Evolutionary conservation across 1,140 invertebrate genomes (phyloP), one percentile per base, ranked within the genome.

Genomic region (Dolichoris vasculosae): DNA sequence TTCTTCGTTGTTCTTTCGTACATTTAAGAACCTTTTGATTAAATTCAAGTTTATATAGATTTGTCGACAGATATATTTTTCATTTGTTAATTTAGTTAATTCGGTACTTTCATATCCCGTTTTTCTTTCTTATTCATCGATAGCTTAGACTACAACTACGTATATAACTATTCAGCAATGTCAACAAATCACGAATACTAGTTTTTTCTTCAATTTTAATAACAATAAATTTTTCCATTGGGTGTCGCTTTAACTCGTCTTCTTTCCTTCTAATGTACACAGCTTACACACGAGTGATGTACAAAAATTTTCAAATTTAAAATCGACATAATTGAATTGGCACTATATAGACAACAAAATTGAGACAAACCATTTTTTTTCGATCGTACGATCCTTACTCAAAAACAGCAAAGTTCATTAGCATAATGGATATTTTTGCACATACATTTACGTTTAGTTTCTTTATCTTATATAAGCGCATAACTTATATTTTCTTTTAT

Each of bases 221-320:
- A 67, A 82, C 55, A 82, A 82, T 82, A 82, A 82, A 82, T 82
- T 82, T 85, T 82, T 86, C 73, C 73, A 82, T 78, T 82, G 73
- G 73, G 59, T 81, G 43, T 76, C 43, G 51, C 79, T 75, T 38
- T 48, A 81, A 80, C 40, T 78, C 32, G 23, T 30, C 32, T 73
- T 46, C 40, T 43, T 76, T 71, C 43, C 64, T 8, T 85, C 78
- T 85, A 81, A 64, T 81, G 23, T 85, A 85, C 78, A 81, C 32
- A 76, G 55, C 71, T 81, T 76, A 82, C 23, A 55, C n/a, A 67
- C 32, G 69, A 80, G 35, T 76, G 84, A 82, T 85, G 69, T 80
- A 85, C 67, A 85, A 85, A 73, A 85, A 59, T 43, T 63, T 59
- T 43, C 67, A 81, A 84, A 71, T 84, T 48, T 76, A 79, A 85